Conservation (phyloP, 1,140 invertebrate genomes). For the Myzus persicae region DNA sequence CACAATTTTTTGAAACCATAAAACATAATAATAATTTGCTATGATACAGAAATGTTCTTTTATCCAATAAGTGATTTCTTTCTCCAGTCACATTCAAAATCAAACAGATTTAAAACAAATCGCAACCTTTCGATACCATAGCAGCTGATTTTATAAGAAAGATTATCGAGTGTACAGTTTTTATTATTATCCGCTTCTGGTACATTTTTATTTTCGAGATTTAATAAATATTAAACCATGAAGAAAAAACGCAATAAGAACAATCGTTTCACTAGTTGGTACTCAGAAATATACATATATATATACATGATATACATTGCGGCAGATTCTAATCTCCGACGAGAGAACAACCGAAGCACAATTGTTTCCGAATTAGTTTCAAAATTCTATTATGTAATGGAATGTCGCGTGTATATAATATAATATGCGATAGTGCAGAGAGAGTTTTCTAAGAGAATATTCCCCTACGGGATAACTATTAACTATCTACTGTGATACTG, state of each 20-base stretch:
- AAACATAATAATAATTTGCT: neutral
- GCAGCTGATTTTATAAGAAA: neutral
- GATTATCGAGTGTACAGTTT: neutral
- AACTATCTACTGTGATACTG: neutral
- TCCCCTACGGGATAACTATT: neutral
- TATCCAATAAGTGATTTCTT: neutral
- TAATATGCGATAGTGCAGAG: neutral
- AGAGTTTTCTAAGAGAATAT: neutral
- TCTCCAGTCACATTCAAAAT: neutral
- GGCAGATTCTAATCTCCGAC: neutral
- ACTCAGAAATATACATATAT: neutral
- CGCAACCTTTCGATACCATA: neutral
- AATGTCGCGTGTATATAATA: neutral
- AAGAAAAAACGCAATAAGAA: neutral
- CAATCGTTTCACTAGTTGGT: neutral
- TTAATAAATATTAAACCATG: neutral
- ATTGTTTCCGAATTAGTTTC: conserved; percentile 15
- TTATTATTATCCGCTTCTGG: conserved; percentile 5
- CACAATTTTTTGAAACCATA: neutral
- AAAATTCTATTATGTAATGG: conserved; percentile 8
- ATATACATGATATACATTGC: neutral
- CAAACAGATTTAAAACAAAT: neutral
- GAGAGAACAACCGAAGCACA: neutral
- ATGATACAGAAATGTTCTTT: neutral
- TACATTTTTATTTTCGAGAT: neutral